Evolutionary conservation across 2,797 vertebrate species (phyloP).

Genomic region (Linurgus olivaceus): DNA sequence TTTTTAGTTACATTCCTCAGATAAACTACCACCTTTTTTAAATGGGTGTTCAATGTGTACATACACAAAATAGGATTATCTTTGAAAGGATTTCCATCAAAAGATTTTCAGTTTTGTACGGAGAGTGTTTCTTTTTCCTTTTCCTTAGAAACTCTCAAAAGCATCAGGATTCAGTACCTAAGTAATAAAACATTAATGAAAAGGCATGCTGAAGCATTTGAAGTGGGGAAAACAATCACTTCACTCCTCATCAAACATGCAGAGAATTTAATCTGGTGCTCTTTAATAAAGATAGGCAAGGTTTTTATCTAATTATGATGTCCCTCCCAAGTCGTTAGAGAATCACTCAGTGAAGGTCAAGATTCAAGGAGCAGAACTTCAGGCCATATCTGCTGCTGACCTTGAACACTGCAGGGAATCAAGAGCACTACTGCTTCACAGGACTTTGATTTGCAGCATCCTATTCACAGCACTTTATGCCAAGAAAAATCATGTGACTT

Average conservation of each 20-base stretch:
- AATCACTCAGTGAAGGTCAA: conserved; percentile 52
- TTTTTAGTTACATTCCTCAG: conserved; percentile 10
- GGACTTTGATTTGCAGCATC: conserved; percentile 47
- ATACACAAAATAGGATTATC: background rate
- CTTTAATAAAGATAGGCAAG: conserved; percentile 43
- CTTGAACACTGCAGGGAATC: background rate
- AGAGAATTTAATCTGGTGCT: conserved; percentile 58
- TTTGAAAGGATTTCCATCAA: conserved; percentile 1
- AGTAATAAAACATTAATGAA: conserved; percentile 64
- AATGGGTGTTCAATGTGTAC: background rate
- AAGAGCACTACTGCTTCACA: background rate
- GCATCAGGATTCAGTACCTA: background rate
- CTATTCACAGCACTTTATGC: background rate
- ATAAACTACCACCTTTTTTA: background rate
- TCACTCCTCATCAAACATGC: conserved; percentile 52
- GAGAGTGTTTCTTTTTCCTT: fast-evolving
- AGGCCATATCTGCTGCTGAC: conserved; percentile 36
- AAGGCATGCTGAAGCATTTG: conserved; percentile 39
- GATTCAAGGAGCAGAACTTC: conserved; percentile 32
- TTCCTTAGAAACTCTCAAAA: background rate
- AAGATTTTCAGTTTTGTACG: background rate
- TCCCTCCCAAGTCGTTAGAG: conserved; percentile 43
- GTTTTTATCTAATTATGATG: conserved; percentile 51
- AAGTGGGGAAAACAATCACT: conserved; percentile 61
- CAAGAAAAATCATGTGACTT: background rate